Evolutionary conservation across 2,113 vertebrate genomes (phyloP), one percentile per base, ranked within the genome.

Genomic region (Poecile atricapillus): DNA sequence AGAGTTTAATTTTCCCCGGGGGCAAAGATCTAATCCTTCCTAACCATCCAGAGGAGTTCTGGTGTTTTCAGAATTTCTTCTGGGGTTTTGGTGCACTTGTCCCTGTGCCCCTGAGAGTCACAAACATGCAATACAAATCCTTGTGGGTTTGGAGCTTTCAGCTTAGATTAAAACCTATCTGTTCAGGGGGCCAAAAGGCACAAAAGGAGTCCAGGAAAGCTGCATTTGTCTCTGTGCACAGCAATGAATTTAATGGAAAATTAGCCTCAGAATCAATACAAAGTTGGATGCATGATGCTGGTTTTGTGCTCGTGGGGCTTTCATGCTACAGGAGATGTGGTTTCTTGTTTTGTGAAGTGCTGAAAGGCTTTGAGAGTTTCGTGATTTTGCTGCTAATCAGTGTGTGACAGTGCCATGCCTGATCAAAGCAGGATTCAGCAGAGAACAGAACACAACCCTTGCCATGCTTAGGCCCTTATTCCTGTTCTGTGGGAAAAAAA

Each of bases 221-320:
- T 64, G 76, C 68, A 86, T 79, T 73, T 87, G 59, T 74, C 76
- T 88, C 81, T 59, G 67, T 39, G 78, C 82, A 88, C 35, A 88
- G 64, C 55, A 86, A 60, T 49, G 35, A 75, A 87, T 93, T 96
- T 96, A 53, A 95, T 89, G 92, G 94, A 87, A 96, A 89, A 95
- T 93, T 92, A 96, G 77, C 80, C 63, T 65, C 83, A 75, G 77
- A 84, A 94, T 87, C 86, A 82, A 92, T 87, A 87, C 39, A 68
- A 64, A 84, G 74, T 73, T 76, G 77, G 90, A 91, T 84, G 80
- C 68, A 53, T 6, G 79, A 87, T 67, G 73, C 87, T 82, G 64
- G 1, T 11, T 92, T 84, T 81, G 53, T 71, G 87, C 89, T 93
- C 35, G 2, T 58, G 80, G 56, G 78, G 77, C 70, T 93, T 93